phyloP scores from a whole-genome alignment of 2,113 vertebrate species.

The Phrynocephalus versicolor region DNA sequence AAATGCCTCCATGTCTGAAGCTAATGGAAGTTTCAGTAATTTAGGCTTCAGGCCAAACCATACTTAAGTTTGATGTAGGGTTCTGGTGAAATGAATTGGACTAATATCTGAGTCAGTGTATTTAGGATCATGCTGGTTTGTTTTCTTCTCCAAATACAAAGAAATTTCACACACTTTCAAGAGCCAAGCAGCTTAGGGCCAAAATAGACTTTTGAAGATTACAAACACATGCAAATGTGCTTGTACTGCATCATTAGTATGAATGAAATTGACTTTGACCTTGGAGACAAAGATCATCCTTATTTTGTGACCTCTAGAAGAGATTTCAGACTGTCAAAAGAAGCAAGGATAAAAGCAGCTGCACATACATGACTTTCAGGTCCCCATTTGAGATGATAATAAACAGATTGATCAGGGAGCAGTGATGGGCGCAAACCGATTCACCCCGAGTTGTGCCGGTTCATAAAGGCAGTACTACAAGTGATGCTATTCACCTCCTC shows the following conservation, averaged over 20 bases:
- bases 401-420: no score
- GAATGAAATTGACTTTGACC: neutral
- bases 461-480: no score
- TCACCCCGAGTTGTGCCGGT: no score
- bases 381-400: no score
- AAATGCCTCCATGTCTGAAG: neutral
- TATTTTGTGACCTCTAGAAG: neutral
- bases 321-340: neutral
- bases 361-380: no score
- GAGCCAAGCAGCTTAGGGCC: neutral
- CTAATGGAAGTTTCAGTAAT: neutral
- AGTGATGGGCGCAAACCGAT: no score
- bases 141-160: constrained; percentile 26
- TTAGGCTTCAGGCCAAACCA: neutral
- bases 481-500: no score
- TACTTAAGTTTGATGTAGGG: constrained; percentile 1
- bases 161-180: constrained; percentile 6
- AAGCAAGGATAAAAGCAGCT: neutral
- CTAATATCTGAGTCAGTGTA: constrained; percentile 1
- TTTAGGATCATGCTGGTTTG: neutral
- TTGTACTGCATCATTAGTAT: neutral
- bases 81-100: neutral
- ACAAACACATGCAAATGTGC: neutral
- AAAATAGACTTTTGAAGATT: accelerated
- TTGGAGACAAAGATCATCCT: neutral